Conservation (phyloP, 2,888 invertebrate species). For the Atrina japonica region DNA sequence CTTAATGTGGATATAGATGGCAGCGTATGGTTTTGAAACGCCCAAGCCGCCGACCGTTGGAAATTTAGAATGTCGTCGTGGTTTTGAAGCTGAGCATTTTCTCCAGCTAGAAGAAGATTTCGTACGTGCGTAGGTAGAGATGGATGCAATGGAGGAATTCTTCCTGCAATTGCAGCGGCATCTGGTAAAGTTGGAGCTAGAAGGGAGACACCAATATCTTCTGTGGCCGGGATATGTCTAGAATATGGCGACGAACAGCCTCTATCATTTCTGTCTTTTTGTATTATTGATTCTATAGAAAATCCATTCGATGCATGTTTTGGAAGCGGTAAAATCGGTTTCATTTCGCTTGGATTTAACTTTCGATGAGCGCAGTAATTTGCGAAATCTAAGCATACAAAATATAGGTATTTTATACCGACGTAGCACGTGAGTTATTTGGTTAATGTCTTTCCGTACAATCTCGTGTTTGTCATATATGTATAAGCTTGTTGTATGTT, state of each 20-base stretch:
- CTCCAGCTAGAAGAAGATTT: slow-evolving; percentile 31
- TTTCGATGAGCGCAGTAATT: too few species aligned
- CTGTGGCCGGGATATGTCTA: not conserved
- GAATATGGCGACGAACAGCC: not conserved
- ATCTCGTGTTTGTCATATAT: too few species aligned
- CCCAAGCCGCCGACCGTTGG: slow-evolving; percentile 40
- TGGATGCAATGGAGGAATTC: slow-evolving; percentile 42
- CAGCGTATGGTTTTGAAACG: slow-evolving; percentile 33
- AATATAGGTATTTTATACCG: too few species aligned
- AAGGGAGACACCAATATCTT: not conserved
- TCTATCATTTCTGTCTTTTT: slow-evolving; percentile 14
- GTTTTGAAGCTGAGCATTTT: slow-evolving; percentile 11
- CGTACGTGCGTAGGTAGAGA: slow-evolving; percentile 40
- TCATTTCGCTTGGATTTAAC: slow-evolving; percentile 17
- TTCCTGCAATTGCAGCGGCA: slow-evolving; percentile 30
- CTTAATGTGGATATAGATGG: slow-evolving; percentile 32
- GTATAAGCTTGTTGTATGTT: too few species aligned
- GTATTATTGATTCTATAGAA: slow-evolving; percentile 44
- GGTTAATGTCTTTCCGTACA: too few species aligned
- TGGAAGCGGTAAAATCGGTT: slow-evolving; percentile 30
- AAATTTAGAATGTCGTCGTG: slow-evolving; percentile 32
- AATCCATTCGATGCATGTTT: slow-evolving; percentile 42
- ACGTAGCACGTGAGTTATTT: too few species aligned
- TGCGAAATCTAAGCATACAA: too few species aligned
- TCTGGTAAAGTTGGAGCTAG: not conserved